Evolutionary conservation across 2,888 invertebrate species (phyloP).

Genomic region (Argyresthia albistria): DNA sequence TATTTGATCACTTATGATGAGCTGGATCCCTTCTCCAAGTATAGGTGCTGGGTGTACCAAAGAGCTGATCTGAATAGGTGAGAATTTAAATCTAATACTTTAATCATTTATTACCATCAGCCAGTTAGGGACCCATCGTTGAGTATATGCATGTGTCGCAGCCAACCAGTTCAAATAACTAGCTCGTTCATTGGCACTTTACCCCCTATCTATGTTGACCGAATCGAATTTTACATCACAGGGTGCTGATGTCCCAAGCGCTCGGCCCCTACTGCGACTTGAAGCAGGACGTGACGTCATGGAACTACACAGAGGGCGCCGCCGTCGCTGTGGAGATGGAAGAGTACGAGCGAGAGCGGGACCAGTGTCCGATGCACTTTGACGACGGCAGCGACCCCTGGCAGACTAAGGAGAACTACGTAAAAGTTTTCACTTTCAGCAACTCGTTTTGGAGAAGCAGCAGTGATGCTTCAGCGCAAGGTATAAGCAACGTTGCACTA

Average conservation of each 20-base stretch:
- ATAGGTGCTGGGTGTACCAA: slow-evolving; percentile 98
- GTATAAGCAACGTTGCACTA: slow-evolving; percentile 22
- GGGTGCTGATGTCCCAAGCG: slow-evolving; percentile 81
- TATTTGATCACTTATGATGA: slow-evolving; percentile 97
- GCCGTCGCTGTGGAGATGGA: slow-evolving; percentile 92
- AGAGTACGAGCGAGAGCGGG: slow-evolving; percentile 93
- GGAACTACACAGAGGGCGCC: slow-evolving; percentile 92
- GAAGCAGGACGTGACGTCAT: slow-evolving; percentile 91
- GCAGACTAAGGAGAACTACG: slow-evolving; percentile 78
- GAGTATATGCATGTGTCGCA: no score
- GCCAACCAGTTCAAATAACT: no score
- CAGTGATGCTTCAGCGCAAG: slow-evolving; percentile 19
- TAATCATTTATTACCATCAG: no score
- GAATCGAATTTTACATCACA: slow-evolving; percentile 15
- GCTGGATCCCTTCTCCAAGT: slow-evolving; percentile 94
- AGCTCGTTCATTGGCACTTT: no score
- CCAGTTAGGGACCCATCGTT: no score
- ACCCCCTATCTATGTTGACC: slow-evolving; percentile 13
- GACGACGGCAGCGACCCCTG: slow-evolving; percentile 95
- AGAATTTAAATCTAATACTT: slow-evolving; percentile 19
- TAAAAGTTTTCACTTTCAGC: slow-evolving; percentile 76
- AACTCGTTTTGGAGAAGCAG: slow-evolving; percentile 50
- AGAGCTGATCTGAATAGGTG: slow-evolving; percentile 92
- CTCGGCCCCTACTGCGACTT: slow-evolving; percentile 93
- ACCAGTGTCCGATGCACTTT: slow-evolving; percentile 98